Base-by-base conservation (phyloP, 2,113 vertebrate species). In the Cricetomys ansorgei region DNA sequence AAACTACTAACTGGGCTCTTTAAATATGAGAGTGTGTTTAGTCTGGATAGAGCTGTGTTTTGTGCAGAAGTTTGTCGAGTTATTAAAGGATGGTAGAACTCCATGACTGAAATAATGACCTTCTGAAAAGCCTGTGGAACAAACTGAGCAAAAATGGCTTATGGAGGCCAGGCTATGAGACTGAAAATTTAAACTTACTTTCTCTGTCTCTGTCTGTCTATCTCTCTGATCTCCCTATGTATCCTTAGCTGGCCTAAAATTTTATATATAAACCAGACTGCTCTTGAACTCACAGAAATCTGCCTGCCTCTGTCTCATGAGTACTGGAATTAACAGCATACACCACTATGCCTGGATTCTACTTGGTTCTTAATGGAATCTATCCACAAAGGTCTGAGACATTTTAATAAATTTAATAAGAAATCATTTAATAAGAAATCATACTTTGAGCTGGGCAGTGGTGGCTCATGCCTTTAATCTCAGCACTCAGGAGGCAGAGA, bases 291-390 rank as follows among this genome's bases (percentile, higher is more conserved):
- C 27, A 48, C 40, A 48, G 59, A 85, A 45, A 48, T 48, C 40
- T 64, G 59, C 40, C 59, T 65, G 81, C 59, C 53, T 40, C 55
- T 59, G 21, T 57, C 53, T 65, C 27, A 11, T 45, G 15, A 84
- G 57, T 64, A 31, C 16, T 45, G 16, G 27, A 3, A 64, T 16
- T 84, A 43, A 62, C 43, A n/a, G 15, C 15, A 25, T 45, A 27
- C 4, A 62, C 25, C 15, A 45, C 17, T 40, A 48, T 34, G 59
- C 4, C 59, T 65, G 43, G 15, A 85, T 91, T 83, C 62, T 96
- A 70, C 31, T 77, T 88, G 67, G 72, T 57, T 94, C 93, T 77
- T 65, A 88, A 88, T 31, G 93, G 89, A 45, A 21, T 90, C 43
- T 7, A 67, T 92, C 25, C 10, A 48, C 62, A 79, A 93, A 77